Evolutionary conservation across 2,797 vertebrate genomes (phyloP), one percentile per base, ranked within the genome.

Genomic region (Steatocranus sp.): DNA sequence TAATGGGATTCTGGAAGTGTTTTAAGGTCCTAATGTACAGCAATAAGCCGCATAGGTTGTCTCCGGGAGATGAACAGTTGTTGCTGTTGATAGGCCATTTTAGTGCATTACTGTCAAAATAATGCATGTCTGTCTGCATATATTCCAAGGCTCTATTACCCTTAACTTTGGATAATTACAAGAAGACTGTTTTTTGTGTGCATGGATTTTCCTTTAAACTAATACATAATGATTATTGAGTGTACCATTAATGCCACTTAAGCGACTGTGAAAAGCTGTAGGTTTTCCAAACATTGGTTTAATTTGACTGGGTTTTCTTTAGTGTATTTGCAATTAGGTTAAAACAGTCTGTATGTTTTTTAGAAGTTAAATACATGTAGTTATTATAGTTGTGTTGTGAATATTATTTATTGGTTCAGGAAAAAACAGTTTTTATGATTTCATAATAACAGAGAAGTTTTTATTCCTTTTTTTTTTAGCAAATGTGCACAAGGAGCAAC

Each of bases 41-140:
- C 95, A 95, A 95, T 96, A 94, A 95, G 94, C 91, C 88, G 87
- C 94, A 92, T 91, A 93, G 94, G 94, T 96, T 95, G 95, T 95
- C 95, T 92, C 79, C 41, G 89, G 86, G 89, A 95, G 95, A 95
- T 93, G 94, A 95, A 94, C 92, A 94, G 95, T 95, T 95, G 95
- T 94, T 94, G 91, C 94, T 95, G 94, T 96, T 96, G 95, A 96
- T 96, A 91, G 95, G 90, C 95, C 95, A 95, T 95, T 96, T 95
- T 92, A 88, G 95, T 95, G 94, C 94, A 96, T 96, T 96, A 96
- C 95, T 96, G 95, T 96, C 95, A 96, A 95, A 95, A 95, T 96
- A 96, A 96, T 96, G 92, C 94, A 96, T 95, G 94, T 94, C 85
- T 86, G 75, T 90, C 92, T 92, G 93, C 91, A 95, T 94, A 93